Base-by-base conservation (phyloP, 1,140 invertebrate species). In the Bradysia coprophila region DNA sequence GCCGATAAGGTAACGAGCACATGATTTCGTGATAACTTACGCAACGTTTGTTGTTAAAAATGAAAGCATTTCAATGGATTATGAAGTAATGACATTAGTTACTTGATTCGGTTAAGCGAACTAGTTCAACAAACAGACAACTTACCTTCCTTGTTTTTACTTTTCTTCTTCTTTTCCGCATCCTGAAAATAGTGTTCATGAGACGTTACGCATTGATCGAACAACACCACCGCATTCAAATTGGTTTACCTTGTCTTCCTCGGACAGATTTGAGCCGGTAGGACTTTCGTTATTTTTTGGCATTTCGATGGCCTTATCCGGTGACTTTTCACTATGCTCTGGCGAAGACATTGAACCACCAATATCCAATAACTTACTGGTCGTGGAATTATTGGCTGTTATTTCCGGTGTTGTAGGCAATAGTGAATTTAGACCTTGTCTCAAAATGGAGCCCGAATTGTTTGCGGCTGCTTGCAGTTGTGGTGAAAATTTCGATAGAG, bases 61-160 rank as follows among this genome's bases (percentile, higher is more conserved):
- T n/a, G n/a, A n/a, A n/a, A n/a, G n/a, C n/a, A n/a, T n/a, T n/a
- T n/a, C n/a, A n/a, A n/a, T n/a, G n/a, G n/a, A 28, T 28, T 28
- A 13, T 6, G 13, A 28, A 28, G 24, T 8, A 28, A 28, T 8
- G 6, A 28, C 6, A 28, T 28, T 28, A 28, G 13, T 28, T 28
- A 28, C 13, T 28, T 28, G 24, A 13, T 28, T 28, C 20, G 20
- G n/a, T 38, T 13, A 8, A 28, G 24, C 13, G 6, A 28, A 28
- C 6, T 28, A 28, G 6, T 28, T 28, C 24, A 28, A 19, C 2
- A 6, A 28, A 42, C 21, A 16, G 6, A 19, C 3, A 4, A 47
- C 57, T 50, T 43, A 60, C 57, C 57, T 47, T 60, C 57, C 41
- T 60, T 60, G 33, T 60, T 60, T 13, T 57, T 50, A 15, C 54